These are phyloP conservation scores for Heteromormyrus szaboi DNA, from an alignment of 2,797 vertebrate genomes.

Conservation along the genomic window DNA sequence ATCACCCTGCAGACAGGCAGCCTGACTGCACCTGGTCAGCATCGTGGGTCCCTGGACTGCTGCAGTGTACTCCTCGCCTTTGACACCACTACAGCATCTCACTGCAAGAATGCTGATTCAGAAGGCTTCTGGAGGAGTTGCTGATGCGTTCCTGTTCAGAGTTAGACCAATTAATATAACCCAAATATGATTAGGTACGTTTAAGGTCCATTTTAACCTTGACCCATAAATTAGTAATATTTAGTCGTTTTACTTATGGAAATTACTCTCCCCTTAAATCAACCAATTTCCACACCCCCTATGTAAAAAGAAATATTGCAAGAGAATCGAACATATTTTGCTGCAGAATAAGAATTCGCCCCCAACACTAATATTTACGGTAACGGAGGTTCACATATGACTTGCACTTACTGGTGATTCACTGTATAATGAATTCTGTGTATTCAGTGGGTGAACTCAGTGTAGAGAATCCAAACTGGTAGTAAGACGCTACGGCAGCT, in stretches of 20 bases:
- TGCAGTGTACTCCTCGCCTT: not conserved
- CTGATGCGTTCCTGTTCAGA: not conserved
- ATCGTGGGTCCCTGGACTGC: not conserved
- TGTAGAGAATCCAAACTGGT: conserved; percentile 31
- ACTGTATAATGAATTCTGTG: conserved; percentile 24
- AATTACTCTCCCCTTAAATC: not conserved
- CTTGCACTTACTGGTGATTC: conserved; percentile 40
- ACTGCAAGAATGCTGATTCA: not conserved
- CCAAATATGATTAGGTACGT: not conserved
- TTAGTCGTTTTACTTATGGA: not conserved
- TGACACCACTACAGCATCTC: not conserved
- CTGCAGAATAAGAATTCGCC: not conserved
- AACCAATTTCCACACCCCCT: not conserved
- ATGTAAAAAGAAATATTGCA: not conserved
- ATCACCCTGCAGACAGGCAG: conserved; percentile 4
- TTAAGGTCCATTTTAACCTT: not conserved
- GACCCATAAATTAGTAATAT: not conserved
- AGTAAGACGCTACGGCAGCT: not conserved
- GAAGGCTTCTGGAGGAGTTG: not conserved
- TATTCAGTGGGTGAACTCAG: conserved; percentile 50
- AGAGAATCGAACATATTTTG: not conserved
- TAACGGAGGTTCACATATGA: conserved; percentile 41
- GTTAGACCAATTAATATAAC: not conserved
- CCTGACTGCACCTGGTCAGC: not conserved
- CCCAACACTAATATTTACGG: conserved; percentile 11